Evolutionary conservation across 2,888 invertebrate species (phyloP).

Genomic region (Eilema caniola): DNA sequence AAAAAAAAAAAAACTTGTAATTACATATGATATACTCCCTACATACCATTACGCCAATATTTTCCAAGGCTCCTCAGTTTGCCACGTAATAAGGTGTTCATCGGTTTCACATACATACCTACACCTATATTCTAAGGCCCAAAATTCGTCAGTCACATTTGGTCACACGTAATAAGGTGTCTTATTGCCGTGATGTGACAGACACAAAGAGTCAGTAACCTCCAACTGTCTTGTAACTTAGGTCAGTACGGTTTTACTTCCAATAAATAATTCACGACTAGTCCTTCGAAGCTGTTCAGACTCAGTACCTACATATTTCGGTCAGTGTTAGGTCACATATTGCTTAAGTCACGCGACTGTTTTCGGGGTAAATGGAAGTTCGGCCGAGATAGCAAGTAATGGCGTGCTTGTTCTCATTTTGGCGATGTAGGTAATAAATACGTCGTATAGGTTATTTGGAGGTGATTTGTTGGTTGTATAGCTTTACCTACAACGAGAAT

Average conservation of each 20-base stretch:
- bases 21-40: too few species aligned
- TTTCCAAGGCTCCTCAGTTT: too few species aligned
- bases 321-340: conserved; percentile 1
- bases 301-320: not conserved
- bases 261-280: not conserved
- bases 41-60: too few species aligned
- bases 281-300: not conserved
- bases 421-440: not conserved
- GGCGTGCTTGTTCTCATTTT: conserved; percentile 17
- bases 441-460: not conserved
- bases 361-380: conserved; percentile 13
- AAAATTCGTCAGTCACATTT: too few species aligned
- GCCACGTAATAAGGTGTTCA: too few species aligned
- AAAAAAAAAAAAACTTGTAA: too few species aligned
- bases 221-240: too few species aligned
- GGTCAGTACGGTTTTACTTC: not conserved
- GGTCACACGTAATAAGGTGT: too few species aligned
- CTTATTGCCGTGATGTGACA: too few species aligned
- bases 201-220: too few species aligned
- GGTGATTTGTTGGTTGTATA: not conserved
- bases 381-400: not conserved
- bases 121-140: too few species aligned
- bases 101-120: too few species aligned
- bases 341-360: conserved; percentile 29
- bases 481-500: not conserved